Evolutionary conservation across 2,113 vertebrate genomes (phyloP), one percentile per base, ranked within the genome.

Genomic region (Pimephales promelas): DNA sequence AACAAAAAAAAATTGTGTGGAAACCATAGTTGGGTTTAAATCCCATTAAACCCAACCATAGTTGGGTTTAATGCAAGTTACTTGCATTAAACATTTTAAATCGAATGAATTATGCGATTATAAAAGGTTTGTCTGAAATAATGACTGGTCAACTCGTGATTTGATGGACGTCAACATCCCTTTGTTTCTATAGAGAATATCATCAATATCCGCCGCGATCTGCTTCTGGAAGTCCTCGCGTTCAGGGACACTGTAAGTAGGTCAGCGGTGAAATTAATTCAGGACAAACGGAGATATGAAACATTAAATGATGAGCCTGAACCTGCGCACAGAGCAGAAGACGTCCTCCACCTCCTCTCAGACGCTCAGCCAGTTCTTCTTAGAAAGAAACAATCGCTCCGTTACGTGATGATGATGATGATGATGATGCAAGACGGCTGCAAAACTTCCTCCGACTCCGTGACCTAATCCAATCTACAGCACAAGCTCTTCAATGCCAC

Each of bases 81-180:
- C 5, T 4, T 49, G 1, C 47, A 49, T 14, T 4, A 14, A 49
- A 49, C 13, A 49, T 49, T 16, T 49, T 16, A 49, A 49, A 16
- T 16, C 14, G 0, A 49, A 66, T 20, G 1, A 34, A 5, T 66
- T 26, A 2, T 1, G 0, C 36, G 28, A 34, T 18, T 26, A 5
- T 6, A 13, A 9, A 18, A 22, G 3, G 3, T 10, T 20, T 22
- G 28, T 7, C 34, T 66, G 31, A 34, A 8, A 16, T 18, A 2
- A 47, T 47, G 13, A 14, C 8, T 2, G 13, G 26, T 61, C 24
- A 28, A 14, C 4, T 26, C 11, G 13, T 14, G 45, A 14, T 47
- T 47, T 0, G 18, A 62, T 62, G 0, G 0, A 28, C 16, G 13
- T 31, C 14, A 31, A 3, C 5, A 13, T 28, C 2, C 13, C 2